Evolutionary conservation across 2,888 invertebrate genomes (phyloP).

Genomic region (Atrina japonica): DNA sequence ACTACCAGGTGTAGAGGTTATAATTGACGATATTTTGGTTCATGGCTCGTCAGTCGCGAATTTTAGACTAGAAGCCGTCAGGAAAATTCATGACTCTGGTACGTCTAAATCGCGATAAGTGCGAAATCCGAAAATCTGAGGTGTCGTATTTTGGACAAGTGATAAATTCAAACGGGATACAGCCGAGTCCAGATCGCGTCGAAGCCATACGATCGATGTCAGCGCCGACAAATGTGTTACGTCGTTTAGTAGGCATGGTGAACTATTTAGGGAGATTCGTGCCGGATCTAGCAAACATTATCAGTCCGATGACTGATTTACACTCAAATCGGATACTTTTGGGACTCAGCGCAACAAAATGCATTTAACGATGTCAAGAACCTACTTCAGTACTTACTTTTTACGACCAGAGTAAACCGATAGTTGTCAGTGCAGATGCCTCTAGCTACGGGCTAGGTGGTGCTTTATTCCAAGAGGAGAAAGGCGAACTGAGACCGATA

Average conservation of each 20-base stretch:
- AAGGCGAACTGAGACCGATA: neutral
- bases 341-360: neutral
- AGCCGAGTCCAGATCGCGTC: slow-evolving; percentile 1
- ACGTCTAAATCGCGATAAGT: slow-evolving; percentile 5
- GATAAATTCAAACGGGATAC: neutral
- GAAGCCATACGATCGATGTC: neutral
- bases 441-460: slow-evolving; percentile 55
- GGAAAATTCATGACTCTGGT: slow-evolving; percentile 4
- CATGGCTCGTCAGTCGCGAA: slow-evolving; percentile 5
- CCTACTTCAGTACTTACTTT: slow-evolving; percentile 42
- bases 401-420: slow-evolving; percentile 48
- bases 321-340: neutral
- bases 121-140: slow-evolving; percentile 13
- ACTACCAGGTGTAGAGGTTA: slow-evolving; percentile 8
- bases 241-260: slow-evolving; percentile 15
- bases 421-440: slow-evolving; percentile 53
- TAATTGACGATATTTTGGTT: slow-evolving; percentile 1
- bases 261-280: slow-evolving; percentile 23
- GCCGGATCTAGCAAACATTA: slow-evolving; percentile 1
- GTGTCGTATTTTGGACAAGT: slow-evolving; percentile 9
- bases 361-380: slow-evolving; percentile 1
- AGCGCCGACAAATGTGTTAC: slow-evolving; percentile 4
- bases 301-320: slow-evolving; percentile 16
- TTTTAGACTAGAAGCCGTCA: neutral
- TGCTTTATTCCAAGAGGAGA: slow-evolving; percentile 38